A percentile compares a stretch with the other conserved stretches of the same genome.
Conservation (phyloP, 64 coral and sea anemone species). For the Montipora efflorescens region DNA sequence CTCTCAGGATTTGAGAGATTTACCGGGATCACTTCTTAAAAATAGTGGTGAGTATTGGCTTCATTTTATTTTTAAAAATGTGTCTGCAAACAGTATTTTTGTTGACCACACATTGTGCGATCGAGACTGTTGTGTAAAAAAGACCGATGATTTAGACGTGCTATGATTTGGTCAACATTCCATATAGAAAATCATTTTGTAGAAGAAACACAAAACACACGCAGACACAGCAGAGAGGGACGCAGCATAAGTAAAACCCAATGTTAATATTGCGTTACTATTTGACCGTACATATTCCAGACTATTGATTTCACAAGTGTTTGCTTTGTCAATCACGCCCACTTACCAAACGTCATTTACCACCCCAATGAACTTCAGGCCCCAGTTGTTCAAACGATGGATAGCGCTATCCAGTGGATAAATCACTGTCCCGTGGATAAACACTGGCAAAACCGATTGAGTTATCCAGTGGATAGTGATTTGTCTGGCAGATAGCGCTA, state of each 20-base stretch:
- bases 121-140: neutral
- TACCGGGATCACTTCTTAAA: conserved; percentile 10
- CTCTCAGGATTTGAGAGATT: conserved; percentile 22
- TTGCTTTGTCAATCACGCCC: neutral
- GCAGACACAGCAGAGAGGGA: too few species aligned
- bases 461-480: too few species aligned
- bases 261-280: conserved; percentile 31
- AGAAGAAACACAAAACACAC: too few species aligned
- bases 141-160: neutral
- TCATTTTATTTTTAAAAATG: neutral
- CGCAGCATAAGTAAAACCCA: too few species aligned
- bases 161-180: neutral
- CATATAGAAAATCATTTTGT: too few species aligned
- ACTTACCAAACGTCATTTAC: conserved; percentile 6
- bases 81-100: neutral
- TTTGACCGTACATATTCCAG: neutral
- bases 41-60: conserved; percentile 34
- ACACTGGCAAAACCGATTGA: too few species aligned
- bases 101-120: neutral
- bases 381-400: too few species aligned
- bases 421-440: too few species aligned
- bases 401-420: too few species aligned
- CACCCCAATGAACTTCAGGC: neutral
- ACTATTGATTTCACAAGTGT: conserved; percentile 46
- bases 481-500: too few species aligned